Percentiles rank a stretch among this genome's conserved stretches.
phyloP scores from a whole-genome alignment of 2,888 invertebrate genomes.

The Mimumesa dahlbomi region DNA sequence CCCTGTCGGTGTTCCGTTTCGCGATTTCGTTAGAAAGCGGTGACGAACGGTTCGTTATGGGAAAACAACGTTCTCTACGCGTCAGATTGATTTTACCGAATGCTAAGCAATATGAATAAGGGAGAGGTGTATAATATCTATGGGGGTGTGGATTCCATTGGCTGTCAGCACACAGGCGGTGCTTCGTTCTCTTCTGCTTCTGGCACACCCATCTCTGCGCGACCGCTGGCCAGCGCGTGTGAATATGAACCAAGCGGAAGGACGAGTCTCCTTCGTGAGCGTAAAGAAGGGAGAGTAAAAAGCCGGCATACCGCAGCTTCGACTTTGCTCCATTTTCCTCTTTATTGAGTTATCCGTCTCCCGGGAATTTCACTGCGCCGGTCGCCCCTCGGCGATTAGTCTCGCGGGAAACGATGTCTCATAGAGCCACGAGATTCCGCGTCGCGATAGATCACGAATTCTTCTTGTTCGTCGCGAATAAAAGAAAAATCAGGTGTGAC shows the following conservation, averaged over 20 bases:
- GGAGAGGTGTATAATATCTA: slow-evolving; percentile 34
- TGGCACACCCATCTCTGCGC: slow-evolving; percentile 59
- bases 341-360: slow-evolving; percentile 43
- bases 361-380: slow-evolving; percentile 37
- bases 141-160: slow-evolving; percentile 51
- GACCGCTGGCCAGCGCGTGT: slow-evolving; percentile 42
- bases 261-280: slow-evolving; percentile 27
- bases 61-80: slow-evolving; percentile 1
- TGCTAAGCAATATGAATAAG: slow-evolving; percentile 29
- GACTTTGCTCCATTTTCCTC: slow-evolving; percentile 38
- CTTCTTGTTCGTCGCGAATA: slow-evolving; percentile 29
- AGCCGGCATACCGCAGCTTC: slow-evolving; percentile 37
- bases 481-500: slow-evolving; percentile 9
- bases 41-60: too few species aligned
- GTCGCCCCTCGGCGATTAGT: slow-evolving; percentile 24
- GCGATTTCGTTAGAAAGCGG: neutral
- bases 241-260: slow-evolving; percentile 34
- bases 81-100: slow-evolving; percentile 42
- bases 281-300: slow-evolving; percentile 46
- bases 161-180: slow-evolving; percentile 41
- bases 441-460: too few species aligned
- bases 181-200: slow-evolving; percentile 38
- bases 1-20: slow-evolving; percentile 15
- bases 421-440: too few species aligned
- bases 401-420: slow-evolving; percentile 46